Percentiles rank a stretch among this genome's conserved stretches.
phyloP scores from a whole-genome alignment of 2,888 invertebrate genomes.

The Linnaemya tessellans region DNA sequence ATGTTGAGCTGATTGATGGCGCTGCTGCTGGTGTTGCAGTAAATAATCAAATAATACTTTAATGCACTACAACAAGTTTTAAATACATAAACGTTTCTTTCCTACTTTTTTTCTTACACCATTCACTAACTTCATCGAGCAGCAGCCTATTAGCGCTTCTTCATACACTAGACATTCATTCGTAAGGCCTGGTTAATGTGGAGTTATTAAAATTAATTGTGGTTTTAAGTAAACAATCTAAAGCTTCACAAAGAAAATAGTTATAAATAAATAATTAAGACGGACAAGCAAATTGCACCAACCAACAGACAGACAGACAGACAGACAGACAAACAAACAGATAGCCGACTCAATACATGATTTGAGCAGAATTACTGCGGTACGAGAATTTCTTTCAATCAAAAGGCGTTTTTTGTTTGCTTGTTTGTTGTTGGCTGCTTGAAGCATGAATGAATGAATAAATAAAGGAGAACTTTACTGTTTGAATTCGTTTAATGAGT shows the following conservation, averaged over 20 bases:
- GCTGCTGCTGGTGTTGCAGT: constrained; percentile 30
- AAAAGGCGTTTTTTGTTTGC: constrained; percentile 28
- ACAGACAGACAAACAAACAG: neutral
- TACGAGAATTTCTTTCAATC: constrained; percentile 41
- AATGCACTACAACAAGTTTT: neutral
- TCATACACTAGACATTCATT: constrained; percentile 16
- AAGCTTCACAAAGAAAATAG: constrained; percentile 1
- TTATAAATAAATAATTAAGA: constrained; percentile 39
- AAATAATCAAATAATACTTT: neutral
- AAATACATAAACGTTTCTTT: neutral
- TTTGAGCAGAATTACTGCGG: neutral
- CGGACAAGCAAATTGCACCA: neutral
- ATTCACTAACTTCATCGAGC: neutral
- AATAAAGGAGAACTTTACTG: constrained; percentile 10
- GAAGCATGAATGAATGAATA: constrained; percentile 19
- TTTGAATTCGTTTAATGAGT: constrained; percentile 3
- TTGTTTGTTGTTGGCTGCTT: constrained; percentile 5
- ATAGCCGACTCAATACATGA: neutral
- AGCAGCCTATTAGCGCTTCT: constrained; percentile 6
- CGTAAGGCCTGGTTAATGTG: neutral
- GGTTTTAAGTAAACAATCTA: constrained; percentile 15
- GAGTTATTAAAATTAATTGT: constrained; percentile 30
- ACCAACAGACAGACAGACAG: neutral
- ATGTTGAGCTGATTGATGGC: neutral
- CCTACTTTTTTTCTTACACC: neutral